A percentile compares a stretch with the other conserved stretches of the same genome.
Conservation (phyloP, 2,888 invertebrate genomes). For the Prionchulus punctatus region DNA sequence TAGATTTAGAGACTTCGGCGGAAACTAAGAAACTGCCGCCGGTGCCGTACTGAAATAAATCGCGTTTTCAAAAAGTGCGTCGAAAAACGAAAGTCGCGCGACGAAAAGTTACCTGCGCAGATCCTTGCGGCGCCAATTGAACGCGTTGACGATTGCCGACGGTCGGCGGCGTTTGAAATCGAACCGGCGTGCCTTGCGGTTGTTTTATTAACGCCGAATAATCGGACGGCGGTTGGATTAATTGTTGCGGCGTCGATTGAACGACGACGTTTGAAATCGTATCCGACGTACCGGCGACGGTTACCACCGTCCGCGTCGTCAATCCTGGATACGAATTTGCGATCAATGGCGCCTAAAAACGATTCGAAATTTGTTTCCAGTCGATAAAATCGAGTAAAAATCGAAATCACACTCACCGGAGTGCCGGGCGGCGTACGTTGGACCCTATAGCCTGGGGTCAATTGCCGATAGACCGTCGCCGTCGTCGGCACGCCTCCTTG, state of each 20-base stretch:
- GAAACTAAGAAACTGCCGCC: slow-evolving; percentile 14
- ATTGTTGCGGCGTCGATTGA: neutral
- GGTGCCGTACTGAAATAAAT: slow-evolving; percentile 1
- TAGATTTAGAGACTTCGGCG: slow-evolving; percentile 16
- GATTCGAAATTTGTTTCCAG: neutral
- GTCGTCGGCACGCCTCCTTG: neutral
- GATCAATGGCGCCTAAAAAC: neutral
- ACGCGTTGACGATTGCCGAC: neutral
- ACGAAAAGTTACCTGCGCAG: neutral
- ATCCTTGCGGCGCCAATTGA: neutral
- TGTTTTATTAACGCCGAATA: neutral
- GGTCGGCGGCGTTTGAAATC: neutral
- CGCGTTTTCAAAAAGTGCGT: neutral
- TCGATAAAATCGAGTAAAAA: neutral
- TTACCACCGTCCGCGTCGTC: neutral
- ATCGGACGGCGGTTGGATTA: neutral
- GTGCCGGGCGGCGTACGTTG: slow-evolving; percentile 3
- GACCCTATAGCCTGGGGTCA: slow-evolving; percentile 4
- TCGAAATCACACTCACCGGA: neutral
- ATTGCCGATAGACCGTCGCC: slow-evolving; percentile 1
- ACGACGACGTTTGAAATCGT: neutral
- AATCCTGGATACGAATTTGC: neutral
- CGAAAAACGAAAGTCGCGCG: neutral
- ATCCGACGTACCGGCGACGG: neutral
- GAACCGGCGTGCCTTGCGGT: neutral